These are phyloP conservation scores for Caenorhabditis sp. DNA, from an alignment of 2,888 invertebrate genomes.

Conservation along the genomic window DNA sequence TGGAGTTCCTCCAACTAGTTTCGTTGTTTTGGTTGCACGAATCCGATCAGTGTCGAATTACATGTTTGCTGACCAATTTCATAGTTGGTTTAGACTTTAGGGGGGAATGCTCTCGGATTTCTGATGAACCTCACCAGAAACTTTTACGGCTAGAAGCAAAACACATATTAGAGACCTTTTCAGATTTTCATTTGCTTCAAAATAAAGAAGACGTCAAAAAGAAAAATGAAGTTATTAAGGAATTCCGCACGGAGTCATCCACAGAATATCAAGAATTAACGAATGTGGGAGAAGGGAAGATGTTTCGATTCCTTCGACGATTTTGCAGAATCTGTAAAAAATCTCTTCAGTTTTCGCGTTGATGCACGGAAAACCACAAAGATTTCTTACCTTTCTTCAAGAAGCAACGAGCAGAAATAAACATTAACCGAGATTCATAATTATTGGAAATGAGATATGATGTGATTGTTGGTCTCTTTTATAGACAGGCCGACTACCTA, in stretches of 20 bases:
- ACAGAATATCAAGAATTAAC: conserved; percentile 31
- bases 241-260: conserved; percentile 9
- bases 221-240: conserved; percentile 11
- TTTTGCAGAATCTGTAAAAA: conserved; percentile 34
- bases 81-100: conserved; percentile 2
- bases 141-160: not conserved
- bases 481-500: conserved; percentile 4
- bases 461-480: conserved; percentile 5
- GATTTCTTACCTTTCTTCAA: conserved; percentile 67
- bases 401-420: too few relatives aligned
- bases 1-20: conserved; percentile 11
- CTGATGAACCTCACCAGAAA: not conserved
- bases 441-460: not conserved
- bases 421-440: not conserved
- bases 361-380: conserved; percentile 57
- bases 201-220: conserved; percentile 18
- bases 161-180: not conserved
- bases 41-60: conserved; percentile 42
- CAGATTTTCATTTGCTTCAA: not conserved
- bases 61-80: conserved; percentile 37
- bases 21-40: conserved; percentile 22
- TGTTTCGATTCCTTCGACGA: conserved; percentile 4
- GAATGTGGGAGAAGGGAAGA: conserved; percentile 26
- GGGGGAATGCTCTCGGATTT: not conserved
- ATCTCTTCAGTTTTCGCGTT: conserved; percentile 61